These are phyloP conservation scores for Aramus guarauna DNA, from an alignment of 2,113 vertebrate genomes.

Conservation along the genomic window DNA sequence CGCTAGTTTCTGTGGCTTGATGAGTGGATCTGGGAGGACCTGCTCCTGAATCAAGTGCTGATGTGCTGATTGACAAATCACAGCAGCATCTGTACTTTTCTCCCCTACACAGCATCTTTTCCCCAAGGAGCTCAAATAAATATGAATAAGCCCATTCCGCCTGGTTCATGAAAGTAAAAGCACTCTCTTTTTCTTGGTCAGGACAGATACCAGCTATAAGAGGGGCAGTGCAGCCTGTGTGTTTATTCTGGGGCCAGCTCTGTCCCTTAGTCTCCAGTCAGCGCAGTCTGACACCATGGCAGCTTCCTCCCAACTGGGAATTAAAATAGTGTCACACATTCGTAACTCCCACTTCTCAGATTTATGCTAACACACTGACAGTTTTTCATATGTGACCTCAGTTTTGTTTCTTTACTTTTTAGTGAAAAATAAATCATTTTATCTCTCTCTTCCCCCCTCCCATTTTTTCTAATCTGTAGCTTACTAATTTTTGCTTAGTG, in stretches of 20 bases:
- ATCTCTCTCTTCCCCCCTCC: rapidly evolving
- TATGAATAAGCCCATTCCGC: neutral
- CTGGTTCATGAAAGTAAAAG: neutral
- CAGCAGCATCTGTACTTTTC: neutral
- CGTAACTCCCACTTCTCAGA: neutral
- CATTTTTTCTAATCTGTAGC: neutral
- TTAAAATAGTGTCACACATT: neutral
- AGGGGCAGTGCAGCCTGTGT: neutral
- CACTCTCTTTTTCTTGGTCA: neutral
- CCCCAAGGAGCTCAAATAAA: neutral
- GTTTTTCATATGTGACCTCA: neutral
- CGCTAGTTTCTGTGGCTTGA: neutral
- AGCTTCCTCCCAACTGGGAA: constrained; percentile 1
- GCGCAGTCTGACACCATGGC: neutral
- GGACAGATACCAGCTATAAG: neutral
- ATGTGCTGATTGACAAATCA: constrained; percentile 36
- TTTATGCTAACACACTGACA: neutral
- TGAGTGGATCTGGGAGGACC: neutral
- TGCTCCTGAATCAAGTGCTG: constrained; percentile 37
- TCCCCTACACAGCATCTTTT: neutral
- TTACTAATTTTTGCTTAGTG: neutral
- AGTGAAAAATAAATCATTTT: neutral
- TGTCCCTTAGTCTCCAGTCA: neutral
- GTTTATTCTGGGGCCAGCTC: neutral
- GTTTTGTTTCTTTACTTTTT: neutral